Base-by-base conservation (phyloP, 1,140 invertebrate species). In the Caenorhabditis tropicalis region DNA sequence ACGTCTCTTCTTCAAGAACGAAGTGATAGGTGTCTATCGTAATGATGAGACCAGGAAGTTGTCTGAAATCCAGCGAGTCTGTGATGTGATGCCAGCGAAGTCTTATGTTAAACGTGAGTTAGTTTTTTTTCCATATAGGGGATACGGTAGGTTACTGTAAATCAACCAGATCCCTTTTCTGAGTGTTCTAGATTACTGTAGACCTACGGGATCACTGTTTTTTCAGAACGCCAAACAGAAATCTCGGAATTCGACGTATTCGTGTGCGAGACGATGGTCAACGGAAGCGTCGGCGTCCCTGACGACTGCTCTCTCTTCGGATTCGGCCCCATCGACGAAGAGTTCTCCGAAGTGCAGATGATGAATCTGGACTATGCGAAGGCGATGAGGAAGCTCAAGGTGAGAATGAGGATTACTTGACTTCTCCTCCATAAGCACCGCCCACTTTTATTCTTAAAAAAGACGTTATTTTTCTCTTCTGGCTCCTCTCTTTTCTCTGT, bases 211-310 rank as follows among this genome's bases (percentile, higher is more conserved):
- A 36, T 88, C 24, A 74, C 49, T 65, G 21, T 21, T 56, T 86
- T 87, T 89, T 49, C 89, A 97, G 96, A 94, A 92, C 95, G 98
- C 19, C 95, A 95, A 31, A 99, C 97, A 0, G 97, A 99, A 93
- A 95, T 98, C 86, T 92, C 94, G 1, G 98, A 99, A 92, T 93
- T 94, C 80, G 96, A 99, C 92, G 94, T 98, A 6, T 99, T 94
- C 91, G 94, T 99, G 24, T 98, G 96, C 91, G 96, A 98, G 92
- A 96, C 95, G 0, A 93, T 95, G 80, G 98, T 98, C 90, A 95
- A 97, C 89, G 96, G 98, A 92, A 93, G n/a, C 6, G 39, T 27
- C 0, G 49, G 60, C 21, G 31, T 31, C 33, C 29, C 81, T 10
- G 46, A 81, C n/a, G 33, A 65, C n/a, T 21, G 83, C 21, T 43